These are phyloP conservation scores for Tetramorium bicarinatum DNA, from an alignment of 2,888 invertebrate genomes.

Conservation along the genomic window DNA sequence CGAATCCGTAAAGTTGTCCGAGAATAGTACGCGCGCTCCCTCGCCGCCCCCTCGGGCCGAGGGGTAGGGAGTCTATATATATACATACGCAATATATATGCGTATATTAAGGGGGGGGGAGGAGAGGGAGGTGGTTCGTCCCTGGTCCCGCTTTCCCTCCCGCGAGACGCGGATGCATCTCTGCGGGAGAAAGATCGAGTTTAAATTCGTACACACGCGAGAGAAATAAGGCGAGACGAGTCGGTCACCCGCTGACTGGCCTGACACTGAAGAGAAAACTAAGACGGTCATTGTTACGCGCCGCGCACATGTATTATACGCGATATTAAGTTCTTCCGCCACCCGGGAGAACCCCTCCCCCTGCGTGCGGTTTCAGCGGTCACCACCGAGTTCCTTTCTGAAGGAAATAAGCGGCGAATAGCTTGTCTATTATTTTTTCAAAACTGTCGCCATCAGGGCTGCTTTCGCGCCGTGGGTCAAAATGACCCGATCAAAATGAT, in stretches of 20 bases:
- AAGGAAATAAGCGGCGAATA: not conserved
- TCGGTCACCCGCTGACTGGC: constrained; percentile 62
- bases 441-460: not conserved
- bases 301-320: not conserved
- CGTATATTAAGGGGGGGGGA: not conserved
- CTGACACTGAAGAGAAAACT: constrained; percentile 40
- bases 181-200: constrained; percentile 65
- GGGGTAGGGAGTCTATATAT: constrained; percentile 75
- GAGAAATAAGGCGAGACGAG: constrained; percentile 67
- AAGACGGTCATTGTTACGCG: constrained; percentile 45
- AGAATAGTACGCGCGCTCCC: constrained; percentile 84
- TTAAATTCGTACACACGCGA: constrained; percentile 69
- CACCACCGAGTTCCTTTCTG: not conserved
- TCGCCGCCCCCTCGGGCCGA: constrained; percentile 65
- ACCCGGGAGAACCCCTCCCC: not conserved
- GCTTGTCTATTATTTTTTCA: not conserved
- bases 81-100: constrained; percentile 17
- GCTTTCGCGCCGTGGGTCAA: too few species aligned
- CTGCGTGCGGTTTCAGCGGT: constrained; percentile 11
- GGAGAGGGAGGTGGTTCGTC: constrained; percentile 41
- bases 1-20: constrained; percentile 80
- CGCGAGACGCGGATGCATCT: constrained; percentile 61
- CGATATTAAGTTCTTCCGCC: constrained; percentile 5
- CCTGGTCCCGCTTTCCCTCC: constrained; percentile 56
- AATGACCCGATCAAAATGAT: too few species aligned